Conservation (phyloP, 92 coral and sea anemone genomes). For the Ricordea florida region DNA sequence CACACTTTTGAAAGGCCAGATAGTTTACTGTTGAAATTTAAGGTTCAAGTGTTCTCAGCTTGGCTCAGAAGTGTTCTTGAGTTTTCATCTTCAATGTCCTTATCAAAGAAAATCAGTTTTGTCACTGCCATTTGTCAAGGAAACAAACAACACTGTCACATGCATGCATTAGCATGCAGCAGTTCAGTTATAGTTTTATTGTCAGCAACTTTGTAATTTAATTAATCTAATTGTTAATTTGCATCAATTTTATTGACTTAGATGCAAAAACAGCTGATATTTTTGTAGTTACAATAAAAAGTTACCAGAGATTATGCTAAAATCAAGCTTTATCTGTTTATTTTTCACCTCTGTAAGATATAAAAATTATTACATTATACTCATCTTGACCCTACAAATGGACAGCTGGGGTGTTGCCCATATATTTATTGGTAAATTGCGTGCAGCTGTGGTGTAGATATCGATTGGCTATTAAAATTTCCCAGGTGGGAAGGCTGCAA, state of each 20-base stretch:
- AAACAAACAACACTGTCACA: slow-evolving; percentile 11
- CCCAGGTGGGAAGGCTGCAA: background rate
- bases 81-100: too few species aligned
- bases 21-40: too few species aligned
- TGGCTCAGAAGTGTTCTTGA: too few species aligned
- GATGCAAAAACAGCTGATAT: slow-evolving; percentile 7
- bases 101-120: too few species aligned
- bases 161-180: slow-evolving; percentile 16
- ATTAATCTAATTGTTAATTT: background rate
- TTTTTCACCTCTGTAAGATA: slow-evolving; percentile 8
- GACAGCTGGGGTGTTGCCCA: slow-evolving; percentile 15
- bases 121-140: too few species aligned
- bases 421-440: background rate
- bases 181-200: slow-evolving; percentile 23
- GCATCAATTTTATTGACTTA: slow-evolving; percentile 2
- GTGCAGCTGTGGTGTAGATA: slow-evolving; percentile 9
- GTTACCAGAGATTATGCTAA: slow-evolving; percentile 14
- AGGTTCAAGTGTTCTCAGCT: too few species aligned
- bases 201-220: slow-evolving; percentile 15
- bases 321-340: slow-evolving; percentile 15
- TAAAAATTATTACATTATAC: slow-evolving; percentile 7
- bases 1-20: too few species aligned
- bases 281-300: slow-evolving; percentile 9
- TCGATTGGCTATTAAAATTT: slow-evolving; percentile 13
- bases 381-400: slow-evolving; percentile 4